Percentiles rank a stretch among this genome's conserved stretches.
Evolutionary conservation across 1,140 invertebrate genomes (phyloP).

Genomic region (Atta texana): DNA sequence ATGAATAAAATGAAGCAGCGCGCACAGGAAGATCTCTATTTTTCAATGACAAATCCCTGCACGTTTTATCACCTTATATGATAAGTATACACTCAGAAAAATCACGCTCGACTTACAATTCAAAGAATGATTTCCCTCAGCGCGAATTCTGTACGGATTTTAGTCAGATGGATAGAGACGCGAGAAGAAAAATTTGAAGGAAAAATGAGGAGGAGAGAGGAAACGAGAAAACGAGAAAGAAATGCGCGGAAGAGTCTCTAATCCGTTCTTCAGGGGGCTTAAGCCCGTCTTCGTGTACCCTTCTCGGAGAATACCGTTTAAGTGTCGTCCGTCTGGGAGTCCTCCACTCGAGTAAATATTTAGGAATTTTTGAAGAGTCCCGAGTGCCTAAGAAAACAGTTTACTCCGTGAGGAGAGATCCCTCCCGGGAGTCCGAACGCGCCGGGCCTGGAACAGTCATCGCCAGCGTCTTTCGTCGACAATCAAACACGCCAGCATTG

Average conservation of each 20-base stretch:
- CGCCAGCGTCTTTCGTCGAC: slow-evolving; percentile 56
- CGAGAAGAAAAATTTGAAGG: slow-evolving; percentile 14
- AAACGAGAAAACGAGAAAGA: slow-evolving; percentile 59
- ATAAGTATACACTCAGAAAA: slow-evolving; percentile 36
- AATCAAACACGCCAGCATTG: slow-evolving; percentile 46
- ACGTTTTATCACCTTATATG: slow-evolving; percentile 58
- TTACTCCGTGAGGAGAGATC: slow-evolving; percentile 73
- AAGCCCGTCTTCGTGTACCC: slow-evolving; percentile 75
- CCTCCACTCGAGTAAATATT: slow-evolving; percentile 83
- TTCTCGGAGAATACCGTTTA: slow-evolving; percentile 75
- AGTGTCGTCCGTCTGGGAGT: slow-evolving; percentile 78
- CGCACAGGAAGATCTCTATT: slow-evolving; percentile 7
- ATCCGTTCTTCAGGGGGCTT: slow-evolving; percentile 80
- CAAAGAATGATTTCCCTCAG: slow-evolving; percentile 68
- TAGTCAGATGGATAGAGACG: slow-evolving; percentile 5
- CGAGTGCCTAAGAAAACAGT: slow-evolving; percentile 84
- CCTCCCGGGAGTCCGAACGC: slow-evolving; percentile 48
- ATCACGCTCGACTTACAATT: slow-evolving; percentile 61
- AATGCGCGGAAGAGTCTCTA: slow-evolving; percentile 78
- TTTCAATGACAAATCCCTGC: slow-evolving; percentile 30
- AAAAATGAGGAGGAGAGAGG: slow-evolving; percentile 7
- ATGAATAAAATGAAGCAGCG: slow-evolving; percentile 10
- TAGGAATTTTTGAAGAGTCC: slow-evolving; percentile 83
- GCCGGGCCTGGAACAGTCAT: slow-evolving; percentile 61
- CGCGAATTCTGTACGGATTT: slow-evolving; percentile 56